These are phyloP conservation scores for Drosophila murphyi DNA, from an alignment of 1,140 invertebrate species.

Conservation along the genomic window DNA sequence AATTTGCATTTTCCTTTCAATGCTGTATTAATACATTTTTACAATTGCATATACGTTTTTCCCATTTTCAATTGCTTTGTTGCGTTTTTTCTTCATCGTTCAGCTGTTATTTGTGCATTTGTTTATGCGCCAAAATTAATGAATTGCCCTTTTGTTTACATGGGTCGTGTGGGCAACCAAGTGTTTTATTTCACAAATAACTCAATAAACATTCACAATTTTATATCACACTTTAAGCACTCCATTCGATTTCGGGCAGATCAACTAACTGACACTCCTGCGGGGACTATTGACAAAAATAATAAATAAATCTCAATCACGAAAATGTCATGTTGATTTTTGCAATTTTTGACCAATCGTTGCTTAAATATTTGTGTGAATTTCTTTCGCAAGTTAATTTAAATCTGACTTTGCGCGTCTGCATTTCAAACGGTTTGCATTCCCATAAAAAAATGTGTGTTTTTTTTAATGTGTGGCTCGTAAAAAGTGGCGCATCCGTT, in stretches of 20 bases:
- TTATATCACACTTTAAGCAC: background rate
- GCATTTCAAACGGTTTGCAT: slow-evolving; percentile 51
- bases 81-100: background rate
- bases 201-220: slow-evolving; percentile 2
- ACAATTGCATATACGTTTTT: background rate
- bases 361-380: slow-evolving; percentile 25
- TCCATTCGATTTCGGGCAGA: background rate
- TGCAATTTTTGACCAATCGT: slow-evolving; percentile 35
- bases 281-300: background rate
- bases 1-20: background rate
- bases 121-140: slow-evolving; percentile 4
- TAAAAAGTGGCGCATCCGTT: slow-evolving; percentile 45
- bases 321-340: slow-evolving; percentile 32
- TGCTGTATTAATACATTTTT: background rate
- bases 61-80: background rate
- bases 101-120: slow-evolving; percentile 5
- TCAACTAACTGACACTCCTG: background rate
- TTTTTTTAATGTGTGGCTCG: slow-evolving; percentile 25
- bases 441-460: slow-evolving; percentile 55
- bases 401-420: slow-evolving; percentile 2
- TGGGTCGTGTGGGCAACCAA: background rate
- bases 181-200: slow-evolving; percentile 15
- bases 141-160: slow-evolving; percentile 18
- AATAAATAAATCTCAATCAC: slow-evolving; percentile 8
- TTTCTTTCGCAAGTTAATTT: background rate